Evolutionary conservation across 2,113 vertebrate genomes (phyloP), one percentile per base, ranked within the genome.

Genomic region (Lagopus muta): DNA sequence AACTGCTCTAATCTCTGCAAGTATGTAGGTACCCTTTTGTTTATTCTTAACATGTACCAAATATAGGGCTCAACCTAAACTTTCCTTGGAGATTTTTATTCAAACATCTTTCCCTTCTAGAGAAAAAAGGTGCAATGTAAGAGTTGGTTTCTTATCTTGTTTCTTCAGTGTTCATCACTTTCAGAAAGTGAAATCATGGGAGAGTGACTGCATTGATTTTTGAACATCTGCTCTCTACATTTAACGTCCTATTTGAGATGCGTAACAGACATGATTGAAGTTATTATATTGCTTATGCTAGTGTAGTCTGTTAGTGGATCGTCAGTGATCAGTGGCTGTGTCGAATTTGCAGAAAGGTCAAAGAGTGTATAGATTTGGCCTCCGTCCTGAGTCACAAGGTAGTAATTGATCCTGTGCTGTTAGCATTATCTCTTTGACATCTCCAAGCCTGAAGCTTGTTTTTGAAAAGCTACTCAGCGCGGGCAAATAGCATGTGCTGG

Each of bases 361-460:
- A 85, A 93, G 54, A 89, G 16, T 19, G 1, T 74, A 93, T 58
- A 78, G 86, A 72, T 93, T 94, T 94, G 83, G 94, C 83, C 77
- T 92, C 60, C 80, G 5, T 50, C 57, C 61, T 40, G 50, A 88
- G 60, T 66, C 67, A 73, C 42, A 67, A 77, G 82, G 84, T 90
- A 82, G 38, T 57, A 64, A 92, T 88, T 88, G 88, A 93, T 96
- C 79, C 79, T 79, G 10, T 90, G 64, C 83, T 93, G 48, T 90
- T 93, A 71, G 66, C 66, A 60, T 77, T 57, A n/a, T 79, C 48
- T 87, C 32, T 86, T 82, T 89, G 86, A 83, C 60, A 79, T 69
- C 72, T 34, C 69, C 25, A 64, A 78, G 71, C 69, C 70, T 57
- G 42, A 85, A 64, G n/a, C 8, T 3, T 87, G 61, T 65, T 86